These are phyloP conservation scores for Hermaeophaga mercurialis DNA, from an alignment of 2,888 invertebrate species.

Conservation along the genomic window DNA sequence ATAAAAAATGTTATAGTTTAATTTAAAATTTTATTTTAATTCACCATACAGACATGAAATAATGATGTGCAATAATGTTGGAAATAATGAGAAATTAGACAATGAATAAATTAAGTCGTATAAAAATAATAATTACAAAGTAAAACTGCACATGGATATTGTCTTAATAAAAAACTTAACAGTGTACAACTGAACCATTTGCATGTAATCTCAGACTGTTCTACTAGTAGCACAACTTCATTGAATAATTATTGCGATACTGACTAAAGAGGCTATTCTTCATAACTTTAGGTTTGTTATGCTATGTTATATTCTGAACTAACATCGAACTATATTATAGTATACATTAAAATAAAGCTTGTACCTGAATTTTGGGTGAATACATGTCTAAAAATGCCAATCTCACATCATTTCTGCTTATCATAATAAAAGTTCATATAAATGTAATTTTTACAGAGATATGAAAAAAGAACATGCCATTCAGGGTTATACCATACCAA, in stretches of 20 bases:
- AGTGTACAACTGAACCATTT: constrained; percentile 52
- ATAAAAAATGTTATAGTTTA: too few species aligned
- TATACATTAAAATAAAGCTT: constrained; percentile 58
- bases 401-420: constrained; percentile 55
- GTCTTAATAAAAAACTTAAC: constrained; percentile 43
- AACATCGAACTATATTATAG: constrained; percentile 59
- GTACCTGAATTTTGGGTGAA: constrained; percentile 55
- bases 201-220: constrained; percentile 52
- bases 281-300: constrained; percentile 49
- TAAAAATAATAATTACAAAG: constrained; percentile 43
- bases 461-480: constrained; percentile 67
- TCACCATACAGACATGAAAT: constrained; percentile 60
- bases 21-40: constrained; percentile 57
- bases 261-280: constrained; percentile 55
- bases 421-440: constrained; percentile 50
- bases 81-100: constrained; percentile 47
- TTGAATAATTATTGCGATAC: constrained; percentile 56
- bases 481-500: constrained; percentile 75
- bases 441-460: constrained; percentile 54
- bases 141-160: constrained; percentile 50
- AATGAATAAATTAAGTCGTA: constrained; percentile 49
- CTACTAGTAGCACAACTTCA: constrained; percentile 58
- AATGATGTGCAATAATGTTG: constrained; percentile 54
- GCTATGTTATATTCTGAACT: constrained; percentile 57
- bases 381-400: constrained; percentile 51